Evolutionary conservation across 2,113 vertebrate species (phyloP).

Genomic region (Trichechus manatus): DNA sequence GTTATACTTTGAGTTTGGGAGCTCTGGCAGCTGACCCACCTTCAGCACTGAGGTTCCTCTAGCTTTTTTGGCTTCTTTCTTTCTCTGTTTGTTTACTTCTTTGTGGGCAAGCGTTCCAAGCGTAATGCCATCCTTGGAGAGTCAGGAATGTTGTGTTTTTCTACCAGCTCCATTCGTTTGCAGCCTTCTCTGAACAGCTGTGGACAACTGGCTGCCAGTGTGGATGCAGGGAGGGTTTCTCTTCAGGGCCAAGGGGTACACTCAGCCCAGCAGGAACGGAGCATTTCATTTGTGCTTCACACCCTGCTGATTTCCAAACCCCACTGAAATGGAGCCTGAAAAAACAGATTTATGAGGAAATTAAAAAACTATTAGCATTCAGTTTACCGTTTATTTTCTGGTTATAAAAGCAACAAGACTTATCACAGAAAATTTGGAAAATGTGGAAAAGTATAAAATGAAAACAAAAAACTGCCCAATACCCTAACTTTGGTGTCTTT

Average conservation of each 20-base stretch:
- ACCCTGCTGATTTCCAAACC: constrained; percentile 72
- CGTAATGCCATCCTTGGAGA: constrained; percentile 76
- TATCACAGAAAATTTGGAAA: constrained; percentile 45
- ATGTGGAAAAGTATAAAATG: constrained; percentile 41
- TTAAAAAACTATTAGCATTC: constrained; percentile 66
- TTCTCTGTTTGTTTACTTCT: constrained; percentile 72
- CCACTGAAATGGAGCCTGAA: constrained; percentile 60
- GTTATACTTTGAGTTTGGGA: not conserved
- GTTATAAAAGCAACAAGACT: constrained; percentile 54
- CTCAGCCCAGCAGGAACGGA: constrained; percentile 53
- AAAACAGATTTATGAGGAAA: constrained; percentile 71
- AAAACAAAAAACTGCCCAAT: not conserved
- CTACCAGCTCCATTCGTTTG: constrained; percentile 69
- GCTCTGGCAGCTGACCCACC: not conserved
- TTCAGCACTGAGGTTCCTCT: constrained; percentile 18
- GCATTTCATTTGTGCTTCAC: constrained; percentile 72
- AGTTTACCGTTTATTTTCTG: constrained; percentile 59
- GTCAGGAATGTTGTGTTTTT: constrained; percentile 79
- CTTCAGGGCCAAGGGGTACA: constrained; percentile 60
- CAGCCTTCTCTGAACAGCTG: constrained; percentile 75
- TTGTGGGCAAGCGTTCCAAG: constrained; percentile 66
- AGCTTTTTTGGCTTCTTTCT: not conserved
- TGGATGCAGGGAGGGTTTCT: constrained; percentile 62
- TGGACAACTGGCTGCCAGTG: constrained; percentile 77
- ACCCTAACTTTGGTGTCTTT: not conserved